These are phyloP conservation scores for Dreissena rostriformis DNA, from an alignment of 1,140 invertebrate species.

Conservation along the genomic window DNA sequence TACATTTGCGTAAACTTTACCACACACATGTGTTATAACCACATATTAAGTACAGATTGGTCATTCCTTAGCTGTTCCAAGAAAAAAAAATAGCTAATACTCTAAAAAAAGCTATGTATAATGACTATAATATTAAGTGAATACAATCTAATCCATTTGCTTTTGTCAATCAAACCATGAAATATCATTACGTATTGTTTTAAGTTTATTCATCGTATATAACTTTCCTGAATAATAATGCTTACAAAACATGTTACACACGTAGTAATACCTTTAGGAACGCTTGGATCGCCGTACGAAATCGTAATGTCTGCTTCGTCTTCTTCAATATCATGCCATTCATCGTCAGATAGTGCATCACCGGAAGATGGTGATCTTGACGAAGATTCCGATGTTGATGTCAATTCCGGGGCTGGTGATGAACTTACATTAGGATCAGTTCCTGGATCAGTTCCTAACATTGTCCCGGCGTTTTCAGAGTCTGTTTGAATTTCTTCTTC, in stretches of 20 bases:
- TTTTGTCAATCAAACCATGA: neutral
- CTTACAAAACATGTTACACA: neutral
- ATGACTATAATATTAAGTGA: neutral
- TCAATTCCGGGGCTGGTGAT: neutral
- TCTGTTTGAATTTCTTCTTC: too few species aligned
- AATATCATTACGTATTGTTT: neutral
- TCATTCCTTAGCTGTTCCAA: neutral
- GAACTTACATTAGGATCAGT: neutral
- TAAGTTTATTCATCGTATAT: neutral
- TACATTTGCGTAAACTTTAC: neutral
- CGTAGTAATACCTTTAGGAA: neutral
- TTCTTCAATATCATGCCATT: constrained; percentile 5
- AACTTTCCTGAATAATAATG: neutral
- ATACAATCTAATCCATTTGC: neutral
- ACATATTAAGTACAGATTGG: too few species aligned
- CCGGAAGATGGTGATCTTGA: neutral
- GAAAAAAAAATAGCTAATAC: neutral
- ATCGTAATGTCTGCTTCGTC: neutral
- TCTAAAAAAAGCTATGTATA: neutral
- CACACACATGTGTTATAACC: neutral
- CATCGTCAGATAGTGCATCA: neutral
- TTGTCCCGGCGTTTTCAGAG: neutral
- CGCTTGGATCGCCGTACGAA: neutral
- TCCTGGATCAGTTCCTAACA: neutral
- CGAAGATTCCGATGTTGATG: neutral